A percentile compares a stretch with the other conserved stretches of the same genome.
Evolutionary conservation across 2,113 vertebrate species (phyloP).

Genomic region (Aegotheles bennettii): DNA sequence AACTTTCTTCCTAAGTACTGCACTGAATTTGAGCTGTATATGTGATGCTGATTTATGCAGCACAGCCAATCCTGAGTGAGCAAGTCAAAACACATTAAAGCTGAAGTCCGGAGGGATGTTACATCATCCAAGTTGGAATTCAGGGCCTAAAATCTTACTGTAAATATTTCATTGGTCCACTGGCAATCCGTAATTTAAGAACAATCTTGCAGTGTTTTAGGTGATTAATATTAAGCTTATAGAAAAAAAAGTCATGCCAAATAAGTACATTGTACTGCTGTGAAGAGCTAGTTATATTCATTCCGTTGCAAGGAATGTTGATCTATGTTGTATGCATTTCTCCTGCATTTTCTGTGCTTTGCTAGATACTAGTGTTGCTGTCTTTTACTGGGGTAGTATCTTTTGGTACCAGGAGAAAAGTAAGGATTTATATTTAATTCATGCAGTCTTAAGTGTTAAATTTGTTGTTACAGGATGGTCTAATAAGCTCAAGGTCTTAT

Average conservation of each 20-base stretch:
- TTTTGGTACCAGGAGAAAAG: background rate
- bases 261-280: background rate
- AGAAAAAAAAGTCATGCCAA: background rate
- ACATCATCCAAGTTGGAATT: background rate
- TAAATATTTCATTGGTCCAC: background rate
- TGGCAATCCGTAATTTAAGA: background rate
- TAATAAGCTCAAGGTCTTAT: background rate
- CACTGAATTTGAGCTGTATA: rapidly evolving
- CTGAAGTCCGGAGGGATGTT: background rate
- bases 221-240: background rate
- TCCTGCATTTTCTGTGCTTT: background rate
- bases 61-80: background rate
- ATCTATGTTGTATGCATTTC: background rate
- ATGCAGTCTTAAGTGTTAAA: background rate
- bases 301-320: background rate
- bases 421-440: background rate
- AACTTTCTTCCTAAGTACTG: background rate
- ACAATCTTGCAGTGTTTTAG: background rate
- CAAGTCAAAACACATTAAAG: background rate
- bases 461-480: background rate
- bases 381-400: background rate
- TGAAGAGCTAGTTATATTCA: background rate
- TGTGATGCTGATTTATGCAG: background rate
- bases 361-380: background rate
- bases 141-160: background rate